Evolutionary conservation across 2,888 invertebrate genomes (phyloP).

Genomic region (Nomada ruficornis): DNA sequence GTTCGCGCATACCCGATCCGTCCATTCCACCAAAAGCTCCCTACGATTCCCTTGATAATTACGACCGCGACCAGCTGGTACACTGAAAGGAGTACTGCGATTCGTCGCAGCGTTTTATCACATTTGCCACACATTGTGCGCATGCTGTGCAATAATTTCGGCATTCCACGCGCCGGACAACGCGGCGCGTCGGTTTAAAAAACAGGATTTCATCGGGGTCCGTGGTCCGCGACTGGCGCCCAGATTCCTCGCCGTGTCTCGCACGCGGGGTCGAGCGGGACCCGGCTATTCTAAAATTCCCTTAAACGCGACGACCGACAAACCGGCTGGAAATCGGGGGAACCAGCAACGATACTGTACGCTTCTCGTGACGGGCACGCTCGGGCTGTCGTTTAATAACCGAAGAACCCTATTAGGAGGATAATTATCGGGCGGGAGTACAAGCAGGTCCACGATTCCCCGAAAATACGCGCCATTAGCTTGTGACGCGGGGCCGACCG

Average conservation of each 20-base stretch:
- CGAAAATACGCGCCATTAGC: conserved; percentile 39
- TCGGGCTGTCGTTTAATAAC: conserved; percentile 23
- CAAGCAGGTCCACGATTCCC: conserved; percentile 26
- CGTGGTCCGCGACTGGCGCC: conserved; percentile 28
- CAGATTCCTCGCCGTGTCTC: conserved; percentile 25
- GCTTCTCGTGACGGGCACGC: background rate
- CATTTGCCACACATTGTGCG: conserved; percentile 7
- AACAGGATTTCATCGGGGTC: conserved; percentile 29
- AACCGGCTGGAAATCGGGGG: conserved; percentile 11
- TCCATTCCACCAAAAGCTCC: background rate
- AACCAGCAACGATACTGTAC: conserved; percentile 20
- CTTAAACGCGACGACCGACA: conserved; percentile 17
- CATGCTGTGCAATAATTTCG: conserved; percentile 21
- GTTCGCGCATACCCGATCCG: background rate
- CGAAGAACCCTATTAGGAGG: conserved; percentile 12
- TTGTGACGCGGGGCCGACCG: conserved; percentile 2
- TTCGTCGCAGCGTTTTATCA: conserved; percentile 10
- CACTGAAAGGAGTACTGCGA: background rate
- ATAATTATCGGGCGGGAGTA: conserved; percentile 41
- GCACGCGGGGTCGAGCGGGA: background rate
- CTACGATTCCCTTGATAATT: background rate
- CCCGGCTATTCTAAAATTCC: conserved; percentile 43
- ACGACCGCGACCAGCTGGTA: background rate
- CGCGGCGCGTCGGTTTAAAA: conserved; percentile 37
- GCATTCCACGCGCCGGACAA: conserved; percentile 12